Percentiles rank a stretch among this genome's conserved stretches.
phyloP scores from a whole-genome alignment of 2,797 vertebrate species.

The Chelidonichthys spinosus region DNA sequence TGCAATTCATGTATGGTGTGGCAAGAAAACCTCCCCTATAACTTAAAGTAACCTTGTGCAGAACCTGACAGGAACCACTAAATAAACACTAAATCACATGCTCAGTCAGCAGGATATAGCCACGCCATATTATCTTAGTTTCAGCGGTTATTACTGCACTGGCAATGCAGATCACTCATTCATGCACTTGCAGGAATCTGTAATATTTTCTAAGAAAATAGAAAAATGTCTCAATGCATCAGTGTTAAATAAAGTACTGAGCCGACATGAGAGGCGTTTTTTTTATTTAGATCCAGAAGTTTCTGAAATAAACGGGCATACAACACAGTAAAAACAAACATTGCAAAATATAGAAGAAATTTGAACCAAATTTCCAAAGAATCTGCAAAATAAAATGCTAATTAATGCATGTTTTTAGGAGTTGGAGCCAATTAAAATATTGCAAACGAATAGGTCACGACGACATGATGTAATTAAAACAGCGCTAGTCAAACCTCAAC shows the following conservation, averaged over 20 bases:
- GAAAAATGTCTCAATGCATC: not conserved
- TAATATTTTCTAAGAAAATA: no score
- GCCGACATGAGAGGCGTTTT: not conserved
- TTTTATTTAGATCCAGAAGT: not conserved
- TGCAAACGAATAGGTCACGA: not conserved
- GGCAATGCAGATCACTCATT: not conserved
- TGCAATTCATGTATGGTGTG: not conserved
- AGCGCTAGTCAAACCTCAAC: constrained; percentile 4
- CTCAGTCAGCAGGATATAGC: not conserved
- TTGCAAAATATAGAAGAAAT: not conserved
- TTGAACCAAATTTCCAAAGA: not conserved
- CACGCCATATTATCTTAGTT: not conserved
- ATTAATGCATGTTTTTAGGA: not conserved
- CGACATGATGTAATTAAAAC: not conserved
- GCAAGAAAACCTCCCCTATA: not conserved
- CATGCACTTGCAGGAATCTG: not conserved
- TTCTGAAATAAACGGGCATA: not conserved
- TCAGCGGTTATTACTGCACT: not conserved
- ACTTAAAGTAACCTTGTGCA: not conserved
- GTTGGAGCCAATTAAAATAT: not conserved
- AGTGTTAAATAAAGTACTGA: not conserved
- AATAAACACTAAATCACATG: constrained; percentile 2
- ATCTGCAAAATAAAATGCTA: not conserved
- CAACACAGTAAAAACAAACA: not conserved
- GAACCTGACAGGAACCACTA: not conserved